Base-by-base conservation (phyloP, 2,113 vertebrate genomes). In the Amphilophus citrinellus region DNA sequence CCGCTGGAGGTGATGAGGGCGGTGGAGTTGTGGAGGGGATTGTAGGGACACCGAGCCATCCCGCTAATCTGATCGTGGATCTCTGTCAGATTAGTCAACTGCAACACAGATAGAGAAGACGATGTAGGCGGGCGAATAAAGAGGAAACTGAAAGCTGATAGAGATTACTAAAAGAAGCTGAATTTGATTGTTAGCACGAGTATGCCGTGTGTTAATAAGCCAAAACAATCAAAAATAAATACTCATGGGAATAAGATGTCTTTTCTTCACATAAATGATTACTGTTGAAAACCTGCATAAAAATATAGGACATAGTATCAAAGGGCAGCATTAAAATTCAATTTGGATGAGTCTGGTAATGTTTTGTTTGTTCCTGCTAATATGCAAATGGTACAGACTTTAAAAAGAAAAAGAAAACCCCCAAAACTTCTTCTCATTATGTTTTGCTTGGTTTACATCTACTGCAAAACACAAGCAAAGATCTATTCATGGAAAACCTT, bases 11-110 rank as follows among this genome's bases (percentile, higher is more conserved):
- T 98, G 87, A 99, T 97, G 76, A 99, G 96, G n/a, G 98, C 98
- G 0, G 98, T 99, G 91, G 98, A 99, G 79, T 99, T 99, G 95
- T 99, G 98, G 84, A 98, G 97, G 4, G 98, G 98, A 86, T 98
- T 99, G 90, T 99, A 99, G 11, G 98, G 98, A 76, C 98, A 99
- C 47, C 98, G 97, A 42, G 98, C 98, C 98, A 99, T 99, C 14
- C 98, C 98, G n/a, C 97, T 99, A 95, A 99, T 98, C 94, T 98
- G 98, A 88, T 99, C 98, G 0, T 99, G 98, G 93, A 98, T 96
- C 93, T 99, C 97, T 0, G 97, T 98, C 91, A 99, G 95, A 92
- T 99, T 99, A 57, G 89, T 98, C 90, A 99, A 88, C 98, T 99
- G 85, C 3, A 18, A 88, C 30, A 32, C 0, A 71, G 32, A 77